Conservation (phyloP, 2,113 vertebrate species). For the Zapus hudsonius region DNA sequence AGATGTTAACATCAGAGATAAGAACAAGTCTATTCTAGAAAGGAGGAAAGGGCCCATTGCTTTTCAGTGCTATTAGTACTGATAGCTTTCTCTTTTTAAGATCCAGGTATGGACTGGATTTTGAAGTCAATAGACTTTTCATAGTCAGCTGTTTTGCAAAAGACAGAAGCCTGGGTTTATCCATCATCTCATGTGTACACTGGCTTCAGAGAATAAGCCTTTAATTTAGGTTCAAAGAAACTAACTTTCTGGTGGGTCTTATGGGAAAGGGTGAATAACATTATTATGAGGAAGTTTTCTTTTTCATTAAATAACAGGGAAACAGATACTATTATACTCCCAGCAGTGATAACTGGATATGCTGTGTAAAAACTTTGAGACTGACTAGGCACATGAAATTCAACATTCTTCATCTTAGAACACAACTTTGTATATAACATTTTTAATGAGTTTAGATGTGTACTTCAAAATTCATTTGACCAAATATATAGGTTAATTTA, state of each 20-base stretch:
- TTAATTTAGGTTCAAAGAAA: background rate
- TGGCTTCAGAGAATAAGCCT: background rate
- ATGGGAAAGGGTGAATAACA: background rate
- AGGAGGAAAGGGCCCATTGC: background rate
- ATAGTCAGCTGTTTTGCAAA: background rate
- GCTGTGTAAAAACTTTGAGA: background rate
- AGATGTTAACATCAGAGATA: background rate
- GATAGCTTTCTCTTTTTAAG: background rate
- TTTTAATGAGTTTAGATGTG: background rate
- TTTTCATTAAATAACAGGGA: background rate
- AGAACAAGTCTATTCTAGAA: background rate
- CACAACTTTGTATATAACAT: background rate
- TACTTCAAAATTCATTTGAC: background rate
- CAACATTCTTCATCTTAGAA: background rate
- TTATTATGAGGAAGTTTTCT: background rate
- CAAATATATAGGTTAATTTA: background rate
- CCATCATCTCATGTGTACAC: background rate
- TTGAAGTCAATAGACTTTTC: background rate
- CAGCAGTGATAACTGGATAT: background rate
- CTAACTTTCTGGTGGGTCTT: background rate
- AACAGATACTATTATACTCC: background rate
- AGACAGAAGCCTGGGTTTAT: background rate
- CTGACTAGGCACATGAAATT: background rate
- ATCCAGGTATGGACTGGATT: background rate
- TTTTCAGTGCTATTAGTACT: background rate